phyloP scores from a whole-genome alignment of 2,888 invertebrate species.

The Pharmacophagus antenor region DNA sequence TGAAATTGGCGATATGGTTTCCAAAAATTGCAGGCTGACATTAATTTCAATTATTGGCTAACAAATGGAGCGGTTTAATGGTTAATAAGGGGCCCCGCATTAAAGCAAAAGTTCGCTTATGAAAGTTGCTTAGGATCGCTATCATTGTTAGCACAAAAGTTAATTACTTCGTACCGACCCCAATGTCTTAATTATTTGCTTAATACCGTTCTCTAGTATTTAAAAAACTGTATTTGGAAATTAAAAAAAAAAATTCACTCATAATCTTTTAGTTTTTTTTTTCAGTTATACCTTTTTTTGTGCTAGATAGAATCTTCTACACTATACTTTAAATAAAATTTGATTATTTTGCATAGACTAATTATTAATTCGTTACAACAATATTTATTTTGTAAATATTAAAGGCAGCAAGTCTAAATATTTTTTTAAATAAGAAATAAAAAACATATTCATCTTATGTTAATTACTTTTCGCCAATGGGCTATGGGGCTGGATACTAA shows the following conservation, averaged over 20 bases:
- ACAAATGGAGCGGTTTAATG: slow-evolving; percentile 23
- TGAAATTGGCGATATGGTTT: slow-evolving; percentile 12
- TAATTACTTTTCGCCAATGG: too few species aligned
- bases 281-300: not conserved
- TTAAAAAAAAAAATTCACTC: too few species aligned
- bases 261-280: not conserved
- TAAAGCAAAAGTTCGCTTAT: slow-evolving; percentile 10
- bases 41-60: slow-evolving; percentile 26
- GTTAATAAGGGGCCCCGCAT: slow-evolving; percentile 21
- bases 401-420: too few species aligned
- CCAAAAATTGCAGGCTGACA: slow-evolving; percentile 4
- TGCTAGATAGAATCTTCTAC: not conserved
- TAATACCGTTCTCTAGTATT: too few species aligned
- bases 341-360: not conserved
- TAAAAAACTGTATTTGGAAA: too few species aligned
- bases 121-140: slow-evolving; percentile 29
- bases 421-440: too few species aligned
- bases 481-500: too few species aligned
- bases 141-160: slow-evolving; percentile 24
- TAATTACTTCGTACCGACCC: slow-evolving; percentile 24
- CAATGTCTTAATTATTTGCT: not conserved
- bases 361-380: not conserved
- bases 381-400: not conserved
- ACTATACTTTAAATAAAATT: not conserved
- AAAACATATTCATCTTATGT: too few species aligned